phyloP scores from a whole-genome alignment of 2,113 vertebrate genomes.

The Epinephelus fuscoguttatus region DNA sequence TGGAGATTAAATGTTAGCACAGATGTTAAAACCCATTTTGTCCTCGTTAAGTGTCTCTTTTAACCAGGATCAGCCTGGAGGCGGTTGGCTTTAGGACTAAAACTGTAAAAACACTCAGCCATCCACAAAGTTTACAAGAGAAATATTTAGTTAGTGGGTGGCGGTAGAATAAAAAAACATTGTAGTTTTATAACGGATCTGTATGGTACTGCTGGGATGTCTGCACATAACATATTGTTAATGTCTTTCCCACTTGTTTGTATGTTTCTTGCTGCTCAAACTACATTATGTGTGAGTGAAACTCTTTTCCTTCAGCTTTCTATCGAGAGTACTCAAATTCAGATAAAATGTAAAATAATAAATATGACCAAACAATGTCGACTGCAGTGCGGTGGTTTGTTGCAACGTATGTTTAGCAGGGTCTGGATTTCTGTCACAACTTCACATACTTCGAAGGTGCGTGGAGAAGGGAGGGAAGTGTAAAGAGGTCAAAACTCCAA shows the following conservation, averaged over 20 bases:
- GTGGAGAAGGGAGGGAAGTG: no score
- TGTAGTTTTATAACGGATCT: conserved; percentile 52
- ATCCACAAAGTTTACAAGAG: conserved; percentile 63
- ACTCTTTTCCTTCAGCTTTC: conserved; percentile 61
- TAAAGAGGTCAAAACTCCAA: no score
- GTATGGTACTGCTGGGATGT: conserved; percentile 66
- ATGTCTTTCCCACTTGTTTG: conserved; percentile 60
- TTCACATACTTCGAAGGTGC: no score
- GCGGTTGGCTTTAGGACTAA: conserved; percentile 27
- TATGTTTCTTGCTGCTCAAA: conserved; percentile 71
- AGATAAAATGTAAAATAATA: conserved; percentile 65
- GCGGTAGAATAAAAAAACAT: conserved; percentile 23
- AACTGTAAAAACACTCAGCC: conserved; percentile 39
- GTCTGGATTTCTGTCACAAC: no score
- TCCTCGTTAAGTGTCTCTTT: conserved; percentile 15
- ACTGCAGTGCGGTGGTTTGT: conserved; percentile 4
- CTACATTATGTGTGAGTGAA: conserved; percentile 67
- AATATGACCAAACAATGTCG: conserved; percentile 31
- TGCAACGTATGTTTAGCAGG: not conserved
- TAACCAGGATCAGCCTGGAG: conserved; percentile 25
- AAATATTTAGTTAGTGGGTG: conserved; percentile 52
- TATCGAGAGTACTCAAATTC: conserved; percentile 9
- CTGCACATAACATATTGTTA: conserved; percentile 46
- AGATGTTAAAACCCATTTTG: conserved; percentile 10
- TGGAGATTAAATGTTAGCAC: conserved; percentile 24